These are phyloP conservation scores for Phocoena sinus DNA, from an alignment of 2,113 vertebrate species.

Conservation along the genomic window DNA sequence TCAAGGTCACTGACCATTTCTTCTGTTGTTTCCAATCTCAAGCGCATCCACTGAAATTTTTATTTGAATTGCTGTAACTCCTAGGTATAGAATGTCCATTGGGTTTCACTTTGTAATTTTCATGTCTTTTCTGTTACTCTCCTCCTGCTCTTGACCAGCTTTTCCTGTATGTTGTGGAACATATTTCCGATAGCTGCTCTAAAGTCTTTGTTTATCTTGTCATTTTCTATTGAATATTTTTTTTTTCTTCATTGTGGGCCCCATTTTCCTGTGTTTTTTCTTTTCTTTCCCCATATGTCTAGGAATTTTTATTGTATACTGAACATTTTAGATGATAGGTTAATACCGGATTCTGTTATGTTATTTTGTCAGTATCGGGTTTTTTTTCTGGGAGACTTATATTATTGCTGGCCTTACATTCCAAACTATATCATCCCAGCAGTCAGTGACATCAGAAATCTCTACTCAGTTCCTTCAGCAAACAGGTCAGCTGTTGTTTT, in stretches of 20 bases:
- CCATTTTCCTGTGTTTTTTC: no score
- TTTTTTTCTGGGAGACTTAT: neutral
- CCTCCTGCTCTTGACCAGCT: neutral
- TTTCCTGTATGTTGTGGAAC: neutral
- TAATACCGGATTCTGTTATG: neutral
- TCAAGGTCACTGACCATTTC: neutral
- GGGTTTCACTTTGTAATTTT: neutral
- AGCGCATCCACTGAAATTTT: neutral
- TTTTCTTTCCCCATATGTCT: neutral
- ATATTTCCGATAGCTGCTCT: neutral
- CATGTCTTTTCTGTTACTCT: neutral
- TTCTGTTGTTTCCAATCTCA: neutral
- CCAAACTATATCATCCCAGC: neutral
- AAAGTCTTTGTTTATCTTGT: neutral
- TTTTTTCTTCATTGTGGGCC: no score
- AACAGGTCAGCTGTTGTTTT: neutral
- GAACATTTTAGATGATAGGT: neutral
- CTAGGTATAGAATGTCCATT: neutral
- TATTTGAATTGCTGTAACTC: neutral
- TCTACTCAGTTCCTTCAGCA: neutral
- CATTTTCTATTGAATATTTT: neutral
- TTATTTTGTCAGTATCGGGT: neutral
- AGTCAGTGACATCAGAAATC: rapidly evolving
- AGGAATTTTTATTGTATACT: neutral
- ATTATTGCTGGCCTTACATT: neutral